Evolutionary conservation across 2,888 invertebrate species (phyloP), one percentile per base, ranked within the genome.

Genomic region (Xylota sylvarum): DNA sequence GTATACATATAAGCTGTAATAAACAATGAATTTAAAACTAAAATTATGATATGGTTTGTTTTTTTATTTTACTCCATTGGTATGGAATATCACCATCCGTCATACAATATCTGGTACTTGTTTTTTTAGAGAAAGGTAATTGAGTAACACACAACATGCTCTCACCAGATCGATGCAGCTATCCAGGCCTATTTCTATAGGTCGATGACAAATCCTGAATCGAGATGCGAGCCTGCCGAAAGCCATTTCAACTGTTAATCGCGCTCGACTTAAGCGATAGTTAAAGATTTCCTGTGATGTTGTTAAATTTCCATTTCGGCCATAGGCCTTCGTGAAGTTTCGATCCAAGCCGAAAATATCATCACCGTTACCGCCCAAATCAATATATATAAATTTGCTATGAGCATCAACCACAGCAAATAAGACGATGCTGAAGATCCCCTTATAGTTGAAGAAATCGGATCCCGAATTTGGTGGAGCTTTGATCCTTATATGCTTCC

Each of bases 361-460:
- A 37, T 58, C 58, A 58, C 7, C 32, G 7, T 32, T 32, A 32
- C 32, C 32, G 5, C 32, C 32, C 32, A 32, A 2, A 32, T 32
- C 32, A 7, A 32, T 32, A 32, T 32, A 32, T 6, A 32, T 32
- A 32, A 5, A 32, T 32, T 32, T 32, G 32, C 32, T 12, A 2
- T 86, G 2, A 10, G 19, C 14, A 50, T 43, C 62, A 7, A 27
- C 27, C 43, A 48, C 48, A 48, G 48, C 32, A 30, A 64, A 30
- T 9, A 46, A 64, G 17, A 64, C 17, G n/a, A 64, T 32, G 9
- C 46, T 64, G 10, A 64, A 46, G 14, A 64, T 32, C 6, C 35
- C 52, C n/a, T 40, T 67, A 12, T 67, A 52, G 6, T 67, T 67
- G 19, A 17, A 67, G 19, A 17, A 48, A 32, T 65, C 17, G 12